Evolutionary conservation across 2,888 invertebrate species (phyloP), one percentile per base, ranked within the genome.

Genomic region (Volucella inflata): DNA sequence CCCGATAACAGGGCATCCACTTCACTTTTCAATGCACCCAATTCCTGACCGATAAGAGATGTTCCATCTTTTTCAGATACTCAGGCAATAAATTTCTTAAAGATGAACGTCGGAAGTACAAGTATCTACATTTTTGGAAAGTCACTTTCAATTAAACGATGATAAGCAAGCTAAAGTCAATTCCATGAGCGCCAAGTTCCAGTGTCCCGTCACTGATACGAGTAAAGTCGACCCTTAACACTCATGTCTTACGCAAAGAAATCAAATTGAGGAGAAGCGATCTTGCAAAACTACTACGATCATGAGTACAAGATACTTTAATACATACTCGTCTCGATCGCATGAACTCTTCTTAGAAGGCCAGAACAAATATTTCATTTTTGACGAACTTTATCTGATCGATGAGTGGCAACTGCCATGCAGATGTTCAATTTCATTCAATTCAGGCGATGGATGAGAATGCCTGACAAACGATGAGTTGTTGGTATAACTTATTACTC

Each of bases 1-100:
- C 11, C 57, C 57, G 72, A 79, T 79, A 79, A 72, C 65, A 51
- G 79, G 79, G 53, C 79, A 40, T 65, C 51, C 65, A 79, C 79
- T 51, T 79, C 42, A 17, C 59, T 17, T 51, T n/a, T 9, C 40
- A 60, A 36, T 40, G 17, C 36, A 42, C 59, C 17, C 38, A n/a
- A 12, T 11, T 48, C 8, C 21, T 78, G 79, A 71, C 59, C 72
- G 79, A 79, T 79, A 79, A 79, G 57, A 2, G 17, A 21, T 2
- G 17, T 21, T n/a, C 40, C 62, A 46, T 44, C 72, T 44, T 10
- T n/a, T 8, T 11, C 48, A 42, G 14, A 14, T 55, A 14, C 21
- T 59, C 57, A 59, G 64, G 40, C 71, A 59, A 62, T 59, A 40
- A 55, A 70, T 55, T 14, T 44, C 1, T 17, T n/a, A 53, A 70